These are phyloP conservation scores for Alexandromys oeconomus DNA, from an alignment of 2,797 vertebrate species.

Conservation along the genomic window DNA sequence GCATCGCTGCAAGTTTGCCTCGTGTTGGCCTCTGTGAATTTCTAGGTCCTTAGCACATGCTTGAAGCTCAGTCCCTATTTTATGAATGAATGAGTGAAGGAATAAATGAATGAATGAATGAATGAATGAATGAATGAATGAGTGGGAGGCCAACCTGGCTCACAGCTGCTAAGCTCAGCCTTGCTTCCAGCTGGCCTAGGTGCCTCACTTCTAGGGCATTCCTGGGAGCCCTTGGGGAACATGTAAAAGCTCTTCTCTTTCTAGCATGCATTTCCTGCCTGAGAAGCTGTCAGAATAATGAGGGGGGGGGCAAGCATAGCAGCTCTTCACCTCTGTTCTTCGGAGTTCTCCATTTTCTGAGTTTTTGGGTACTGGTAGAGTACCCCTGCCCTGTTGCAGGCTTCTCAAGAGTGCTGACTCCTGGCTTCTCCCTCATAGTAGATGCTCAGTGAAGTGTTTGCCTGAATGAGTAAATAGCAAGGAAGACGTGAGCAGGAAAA, in stretches of 20 bases:
- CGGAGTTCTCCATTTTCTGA: not conserved
- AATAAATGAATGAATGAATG: not conserved
- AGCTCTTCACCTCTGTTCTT: slow-evolving; percentile 1
- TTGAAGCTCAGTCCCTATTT: not conserved
- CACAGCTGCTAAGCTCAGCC: not conserved
- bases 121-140: not conserved
- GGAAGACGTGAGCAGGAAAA: not conserved
- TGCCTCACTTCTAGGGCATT: slow-evolving; percentile 65
- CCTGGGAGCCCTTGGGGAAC: slow-evolving; percentile 66
- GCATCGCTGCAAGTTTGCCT: not conserved
- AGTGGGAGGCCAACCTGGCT: not conserved
- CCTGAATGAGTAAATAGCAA: not conserved
- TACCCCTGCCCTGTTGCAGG: accelerated
- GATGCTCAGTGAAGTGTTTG: not conserved
- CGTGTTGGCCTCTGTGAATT: not conserved
- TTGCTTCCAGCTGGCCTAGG: slow-evolving; percentile 42
- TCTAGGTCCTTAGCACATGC: not conserved
- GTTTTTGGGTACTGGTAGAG: not conserved
- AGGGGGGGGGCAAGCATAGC: not conserved
- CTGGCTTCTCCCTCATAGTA: not conserved
- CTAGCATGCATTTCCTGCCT: slow-evolving; percentile 64
- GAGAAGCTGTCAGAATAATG: slow-evolving; percentile 67
- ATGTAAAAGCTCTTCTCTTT: slow-evolving; percentile 57
- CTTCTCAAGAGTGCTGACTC: not conserved
- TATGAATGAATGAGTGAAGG: slow-evolving; percentile 19